Conservation (phyloP, 2,888 invertebrate genomes). For the Lycocerus yunnanus region DNA sequence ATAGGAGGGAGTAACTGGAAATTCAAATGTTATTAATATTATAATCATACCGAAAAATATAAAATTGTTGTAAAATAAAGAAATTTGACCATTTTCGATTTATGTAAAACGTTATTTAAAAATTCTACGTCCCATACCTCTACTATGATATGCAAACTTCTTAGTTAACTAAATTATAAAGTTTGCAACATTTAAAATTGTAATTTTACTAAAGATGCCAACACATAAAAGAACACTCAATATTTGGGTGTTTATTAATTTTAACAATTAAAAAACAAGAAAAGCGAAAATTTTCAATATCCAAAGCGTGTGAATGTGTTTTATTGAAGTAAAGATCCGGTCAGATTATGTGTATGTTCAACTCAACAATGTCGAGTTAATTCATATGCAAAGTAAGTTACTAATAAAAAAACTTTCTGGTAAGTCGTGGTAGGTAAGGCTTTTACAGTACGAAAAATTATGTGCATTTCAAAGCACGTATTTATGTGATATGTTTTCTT, state of each 20-base stretch:
- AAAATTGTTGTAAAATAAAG: no score
- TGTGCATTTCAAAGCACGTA: background rate
- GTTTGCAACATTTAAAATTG: background rate
- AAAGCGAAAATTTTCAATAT: background rate
- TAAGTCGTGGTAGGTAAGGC: background rate
- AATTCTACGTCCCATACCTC: no score
- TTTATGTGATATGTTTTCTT: background rate
- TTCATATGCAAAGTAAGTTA: slow-evolving; percentile 4
- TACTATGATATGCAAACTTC: background rate
- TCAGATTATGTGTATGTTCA: background rate
- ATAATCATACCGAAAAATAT: no score
- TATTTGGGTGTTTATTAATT: background rate
- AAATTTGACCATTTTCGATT: no score
- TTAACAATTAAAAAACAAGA: background rate
- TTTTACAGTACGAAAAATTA: background rate
- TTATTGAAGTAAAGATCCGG: slow-evolving; percentile 1
- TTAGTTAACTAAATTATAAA: background rate
- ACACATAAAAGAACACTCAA: background rate
- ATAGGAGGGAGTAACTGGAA: background rate
- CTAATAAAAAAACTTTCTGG: background rate
- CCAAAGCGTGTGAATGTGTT: background rate
- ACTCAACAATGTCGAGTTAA: slow-evolving; percentile 1
- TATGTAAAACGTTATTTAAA: no score
- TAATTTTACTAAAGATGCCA: background rate
- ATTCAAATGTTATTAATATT: background rate